Conservation (phyloP, 1,140 invertebrate species). For the Trissolcus basalis region DNA sequence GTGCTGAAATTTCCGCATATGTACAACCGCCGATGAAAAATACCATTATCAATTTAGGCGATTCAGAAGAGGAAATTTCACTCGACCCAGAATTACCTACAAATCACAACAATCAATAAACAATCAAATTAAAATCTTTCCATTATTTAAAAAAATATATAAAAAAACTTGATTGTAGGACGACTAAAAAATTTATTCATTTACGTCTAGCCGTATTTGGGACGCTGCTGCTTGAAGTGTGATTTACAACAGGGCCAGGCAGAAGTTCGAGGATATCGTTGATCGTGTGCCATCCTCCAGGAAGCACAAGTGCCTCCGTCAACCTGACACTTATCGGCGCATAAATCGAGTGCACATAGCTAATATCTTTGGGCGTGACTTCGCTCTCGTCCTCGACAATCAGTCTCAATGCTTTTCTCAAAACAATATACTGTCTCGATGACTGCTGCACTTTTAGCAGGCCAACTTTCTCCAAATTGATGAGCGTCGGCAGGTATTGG, state of each 20-base stretch:
- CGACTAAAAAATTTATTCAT: background rate
- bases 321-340: conserved; percentile 94
- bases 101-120: conserved; percentile 10
- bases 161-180: too few species aligned
- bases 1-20: conserved; percentile 94
- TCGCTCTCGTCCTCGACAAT: conserved; percentile 93
- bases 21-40: conserved; percentile 98
- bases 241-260: conserved; percentile 78
- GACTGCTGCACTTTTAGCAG: conserved; percentile 85
- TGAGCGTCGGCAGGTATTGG: conserved; percentile 87
- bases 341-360: conserved; percentile 95
- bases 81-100: conserved; percentile 79
- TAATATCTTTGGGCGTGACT: conserved; percentile 90
- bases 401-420: conserved; percentile 85
- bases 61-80: conserved; percentile 82
- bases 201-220: conserved; percentile 51
- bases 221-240: conserved; percentile 45
- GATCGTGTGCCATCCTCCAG: conserved; percentile 87
- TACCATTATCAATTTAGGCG: conserved; percentile 88
- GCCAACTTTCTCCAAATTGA: conserved; percentile 92
- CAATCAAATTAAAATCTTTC: conserved; percentile 76
- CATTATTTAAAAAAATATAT: too few species aligned
- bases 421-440: conserved; percentile 81
- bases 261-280: conserved; percentile 81
- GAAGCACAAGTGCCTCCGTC: conserved; percentile 88